Evolutionary conservation across 2,888 invertebrate genomes (phyloP), one percentile per base, ranked within the genome.

Genomic region (Stenchaetothrips biformis): DNA sequence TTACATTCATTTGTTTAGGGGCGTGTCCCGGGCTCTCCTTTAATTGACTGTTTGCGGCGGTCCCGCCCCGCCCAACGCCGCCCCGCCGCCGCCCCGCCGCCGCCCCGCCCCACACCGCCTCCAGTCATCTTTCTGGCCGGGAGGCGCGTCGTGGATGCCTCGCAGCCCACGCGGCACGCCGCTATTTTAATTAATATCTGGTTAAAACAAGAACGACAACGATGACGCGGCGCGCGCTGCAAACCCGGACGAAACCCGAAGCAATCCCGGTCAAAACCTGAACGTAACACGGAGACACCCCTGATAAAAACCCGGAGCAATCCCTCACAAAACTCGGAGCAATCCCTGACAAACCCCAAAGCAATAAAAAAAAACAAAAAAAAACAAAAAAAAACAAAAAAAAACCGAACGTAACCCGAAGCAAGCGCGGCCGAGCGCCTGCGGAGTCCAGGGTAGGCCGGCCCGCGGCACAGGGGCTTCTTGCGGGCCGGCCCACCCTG

Each of bases 1-100:
- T 74, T 74, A 37, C 80, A 47, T 48, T 25, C 79, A 25, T 49
- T 37, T 79, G 21, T 59, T 62, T 48, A 79, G 81, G 37, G 18
- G 59, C 59, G 59, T 13, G 18, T 18, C 0, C 59, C 59, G 13
- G 13, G 59, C 59, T 16, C 18, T 7, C 67, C 67, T 25, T 11
- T 74, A 74, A 74, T 25, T 74, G 8, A 25, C 67, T 74, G 59
- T 13, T 59, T 59, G 59, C 13, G 59, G 59, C 59, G 13, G 59
- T 16, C 18, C 18, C 59, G 59, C 18, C 18, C 59, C 59, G 59
- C 59, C 13, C n/a, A n/a, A n/a, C n/a, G n/a, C n/a, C n/a, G n/a
- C n/a, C n/a, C n/a, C n/a, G n/a, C n/a, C n/a, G n/a, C n/a, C n/a
- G n/a, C n/a, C n/a, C n/a, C n/a, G n/a, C n/a, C n/a, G n/a, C n/a